Percentiles rank a stretch among this genome's conserved stretches.
phyloP scores from a whole-genome alignment of 2,797 vertebrate species.

The Sebastes itinus region DNA sequence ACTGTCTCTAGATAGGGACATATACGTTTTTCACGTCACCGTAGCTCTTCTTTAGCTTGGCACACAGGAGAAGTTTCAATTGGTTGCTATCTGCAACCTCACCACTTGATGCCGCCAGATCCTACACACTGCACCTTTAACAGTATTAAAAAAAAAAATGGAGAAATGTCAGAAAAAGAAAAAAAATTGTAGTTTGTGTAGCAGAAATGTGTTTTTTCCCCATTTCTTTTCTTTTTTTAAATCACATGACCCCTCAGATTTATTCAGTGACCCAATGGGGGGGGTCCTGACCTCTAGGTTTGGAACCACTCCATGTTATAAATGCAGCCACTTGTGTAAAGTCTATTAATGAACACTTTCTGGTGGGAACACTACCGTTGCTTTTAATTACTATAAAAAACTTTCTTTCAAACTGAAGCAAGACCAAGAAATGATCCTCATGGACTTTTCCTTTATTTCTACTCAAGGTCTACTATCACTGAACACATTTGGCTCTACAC shows the following conservation, averaged over 20 bases:
- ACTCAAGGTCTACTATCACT: not conserved
- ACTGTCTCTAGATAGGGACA: too few relatives aligned
- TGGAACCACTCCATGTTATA: not conserved
- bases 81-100: too few relatives aligned
- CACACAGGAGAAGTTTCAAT: too few relatives aligned
- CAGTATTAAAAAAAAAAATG: not conserved
- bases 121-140: too few relatives aligned
- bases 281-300: not conserved
- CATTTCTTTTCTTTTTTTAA: fast-evolving
- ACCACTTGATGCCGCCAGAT: too few relatives aligned
- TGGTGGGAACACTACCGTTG: not conserved
- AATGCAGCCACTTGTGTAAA: not conserved
- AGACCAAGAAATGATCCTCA: not conserved
- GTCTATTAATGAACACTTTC: not conserved
- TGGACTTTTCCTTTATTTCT: not conserved
- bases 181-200: fast-evolving
- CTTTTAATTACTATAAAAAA: not conserved
- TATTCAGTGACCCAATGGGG: not conserved
- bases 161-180: not conserved
- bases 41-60: too few relatives aligned
- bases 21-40: too few relatives aligned
- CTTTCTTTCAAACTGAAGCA: not conserved
- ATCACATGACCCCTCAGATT: not conserved
- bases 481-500: conserved; percentile 1
- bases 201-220: too few relatives aligned